Conservation (phyloP, 2,797 vertebrate species). For the Parauchenoglanis ngamensis region DNA sequence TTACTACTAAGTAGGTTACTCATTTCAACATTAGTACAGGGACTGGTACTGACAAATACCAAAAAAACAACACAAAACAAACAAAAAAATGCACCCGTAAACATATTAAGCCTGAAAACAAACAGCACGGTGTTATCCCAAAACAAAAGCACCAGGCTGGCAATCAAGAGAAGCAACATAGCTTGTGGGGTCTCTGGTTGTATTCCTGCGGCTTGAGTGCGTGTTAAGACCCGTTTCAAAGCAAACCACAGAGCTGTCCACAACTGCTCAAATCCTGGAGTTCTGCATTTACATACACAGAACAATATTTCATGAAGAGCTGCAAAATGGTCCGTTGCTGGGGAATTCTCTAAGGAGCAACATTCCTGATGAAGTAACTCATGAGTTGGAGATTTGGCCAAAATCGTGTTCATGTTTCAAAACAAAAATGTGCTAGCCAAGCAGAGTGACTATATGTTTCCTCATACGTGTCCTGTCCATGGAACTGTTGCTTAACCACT, state of each 20-base stretch:
- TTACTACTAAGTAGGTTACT: not conserved
- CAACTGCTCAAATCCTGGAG: conserved; percentile 32
- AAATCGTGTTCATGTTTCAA: conserved; percentile 56
- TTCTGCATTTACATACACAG: conserved; percentile 55
- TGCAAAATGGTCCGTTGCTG: conserved; percentile 48
- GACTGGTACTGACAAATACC: not conserved
- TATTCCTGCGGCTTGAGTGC: conserved; percentile 17
- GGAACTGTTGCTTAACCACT: conserved; percentile 43
- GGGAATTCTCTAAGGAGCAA: conserved; percentile 53
- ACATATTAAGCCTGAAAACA: not conserved
- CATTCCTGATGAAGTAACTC: conserved; percentile 59
- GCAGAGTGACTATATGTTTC: conserved; percentile 42
- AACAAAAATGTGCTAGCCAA: conserved; percentile 60
- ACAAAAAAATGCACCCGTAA: not conserved
- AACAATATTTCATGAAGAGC: conserved; percentile 57
- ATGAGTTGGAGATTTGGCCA: conserved; percentile 50
- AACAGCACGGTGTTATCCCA: not conserved
- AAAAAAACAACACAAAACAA: not conserved
- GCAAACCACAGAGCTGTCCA: conserved; percentile 43
- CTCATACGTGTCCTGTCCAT: conserved; percentile 28
- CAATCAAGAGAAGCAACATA: not conserved
- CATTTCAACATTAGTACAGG: not conserved
- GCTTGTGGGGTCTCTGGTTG: not conserved
- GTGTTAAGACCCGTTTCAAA: conserved; percentile 39
- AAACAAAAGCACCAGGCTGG: not conserved